Conservation (phyloP, 2,113 vertebrate species). For the Syngnathus typhle region DNA sequence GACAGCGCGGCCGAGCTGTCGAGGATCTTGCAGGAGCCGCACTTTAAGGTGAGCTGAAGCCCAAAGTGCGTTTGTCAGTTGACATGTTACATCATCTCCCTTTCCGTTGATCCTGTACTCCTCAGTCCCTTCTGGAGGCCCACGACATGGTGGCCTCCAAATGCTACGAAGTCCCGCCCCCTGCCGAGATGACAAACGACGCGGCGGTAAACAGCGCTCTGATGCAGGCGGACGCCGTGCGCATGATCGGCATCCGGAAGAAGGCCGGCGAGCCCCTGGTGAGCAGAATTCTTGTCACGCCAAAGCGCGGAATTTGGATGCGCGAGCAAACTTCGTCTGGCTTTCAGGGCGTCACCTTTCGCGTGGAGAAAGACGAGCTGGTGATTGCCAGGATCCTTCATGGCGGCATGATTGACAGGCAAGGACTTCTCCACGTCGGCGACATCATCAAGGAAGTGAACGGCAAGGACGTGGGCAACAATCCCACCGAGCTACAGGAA, state of each 20-base stretch:
- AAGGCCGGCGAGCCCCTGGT: slow-evolving; percentile 94
- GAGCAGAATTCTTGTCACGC: slow-evolving; percentile 32
- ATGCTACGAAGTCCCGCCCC: slow-evolving; percentile 86
- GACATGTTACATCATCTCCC: neutral
- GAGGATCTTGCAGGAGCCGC: slow-evolving; percentile 89
- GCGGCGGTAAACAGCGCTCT: slow-evolving; percentile 74
- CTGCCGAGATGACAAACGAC: slow-evolving; percentile 79
- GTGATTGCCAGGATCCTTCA: slow-evolving; percentile 95
- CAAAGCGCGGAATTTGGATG: neutral
- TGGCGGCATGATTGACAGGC: slow-evolving; percentile 94
- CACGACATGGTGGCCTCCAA: slow-evolving; percentile 98
- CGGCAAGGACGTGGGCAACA: slow-evolving; percentile 93
- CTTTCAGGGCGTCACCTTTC: slow-evolving; percentile 89
- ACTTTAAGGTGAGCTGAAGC: slow-evolving; percentile 82
- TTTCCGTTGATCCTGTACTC: neutral
- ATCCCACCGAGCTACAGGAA: slow-evolving; percentile 91
- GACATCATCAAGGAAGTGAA: slow-evolving; percentile 98
- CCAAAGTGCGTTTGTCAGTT: neutral
- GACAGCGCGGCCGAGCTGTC: slow-evolving; percentile 85
- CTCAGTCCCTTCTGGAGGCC: slow-evolving; percentile 90
- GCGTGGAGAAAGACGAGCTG: slow-evolving; percentile 90
- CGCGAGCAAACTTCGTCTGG: neutral
- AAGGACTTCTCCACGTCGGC: slow-evolving; percentile 93
- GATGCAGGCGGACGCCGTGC: slow-evolving; percentile 90
- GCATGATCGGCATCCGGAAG: slow-evolving; percentile 98